Base-by-base conservation (phyloP, 2,797 vertebrate species). In the Bradypodion pumilum region DNA sequence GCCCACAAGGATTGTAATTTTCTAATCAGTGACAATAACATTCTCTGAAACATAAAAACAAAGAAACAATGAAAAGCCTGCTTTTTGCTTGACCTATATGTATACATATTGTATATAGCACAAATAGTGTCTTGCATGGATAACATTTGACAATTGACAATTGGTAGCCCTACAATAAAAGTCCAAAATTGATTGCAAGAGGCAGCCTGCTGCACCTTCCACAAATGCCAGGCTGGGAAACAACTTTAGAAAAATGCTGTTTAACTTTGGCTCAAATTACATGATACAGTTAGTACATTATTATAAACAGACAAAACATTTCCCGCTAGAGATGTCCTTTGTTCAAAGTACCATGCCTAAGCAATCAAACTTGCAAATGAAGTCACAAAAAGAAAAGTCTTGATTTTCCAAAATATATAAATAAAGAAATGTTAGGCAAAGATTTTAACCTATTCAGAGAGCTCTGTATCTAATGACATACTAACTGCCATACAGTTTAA, bases 1-100 rank as follows among this genome's bases (percentile, higher is more conserved):
- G 88, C 86, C 74, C 0, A 8, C 40, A 44, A 85, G 86, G 79
- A 90, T 89, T 87, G 86, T 87, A 90, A 81, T 86, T 1, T 74
- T 78, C 80, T 89, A 88, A 88, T 90, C 81, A 83, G 82, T 80
- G 84, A 40, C 77, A 42, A 82, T 68, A 16, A 74, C 65, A 72
- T 78, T 86, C 37, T 72, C 76, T 85, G 0, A 19, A 10, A n/a
- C n/a, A n/a, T n/a, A n/a, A n/a, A n/a, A 87, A 87, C n/a, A 91
- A 92, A 92, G 89, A 88, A 87, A 86, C 37, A 35, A 78, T 70
- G 65, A 52, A 92, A 79, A 87, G 83, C 73, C 86, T 81, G 83
- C 81, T 52, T 29, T 83, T 8, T 37, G 76, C 59, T 62, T 92
- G 46, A 81, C 83, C 82, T 75, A 44, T 78, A 7, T 40, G 44